Evolutionary conservation across 2,113 vertebrate species (phyloP), one percentile per base, ranked within the genome.

Genomic region (Clarias gariepinus): DNA sequence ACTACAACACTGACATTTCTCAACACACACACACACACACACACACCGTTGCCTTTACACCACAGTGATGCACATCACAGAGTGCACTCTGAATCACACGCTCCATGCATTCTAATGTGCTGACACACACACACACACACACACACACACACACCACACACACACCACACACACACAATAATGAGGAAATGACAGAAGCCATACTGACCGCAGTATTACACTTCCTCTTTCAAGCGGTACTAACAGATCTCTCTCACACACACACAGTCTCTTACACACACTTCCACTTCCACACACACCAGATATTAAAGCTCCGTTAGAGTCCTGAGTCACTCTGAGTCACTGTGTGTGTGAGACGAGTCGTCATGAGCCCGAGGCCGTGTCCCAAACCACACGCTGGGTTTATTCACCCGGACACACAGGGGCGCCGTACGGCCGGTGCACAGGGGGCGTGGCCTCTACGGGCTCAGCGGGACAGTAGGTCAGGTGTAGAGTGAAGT

Each of bases 181-280:
- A 21, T 18, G 28, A 79, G 13, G 53, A 79, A 79, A 58, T 58
- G 11, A 58, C 53, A 58, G 41, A 76, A 79, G 28, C 53, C 28
- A 61, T 36, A 61, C 11, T 61, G 30, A 61, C 78, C 78, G 33
- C 53, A 81, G 19, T 47, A 47, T 47, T 47, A 47, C 47, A 61
- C 30, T 81, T 81, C 78, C 57, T 36, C 11, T 13, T 60, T 60
- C 30, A 36, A 36, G 12, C 25, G 8, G 47, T 13, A 53, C 53
- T 28, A 77, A 33, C 78, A 80, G 78, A 61, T 28, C 77, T 19
- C 33, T n/a, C 8, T 23, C 36, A 23, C 77, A 58, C 53, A 36
- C 79, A 36, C 53, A 66, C 82, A 64, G 80, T 58, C 88, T 66
- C n/a, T 74, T 60, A 66, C 66, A 33, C 30, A 63, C 61, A 73